Evolutionary conservation across 2,797 vertebrate genomes (phyloP).

Genomic region (Otolemur crassicaudatus): DNA sequence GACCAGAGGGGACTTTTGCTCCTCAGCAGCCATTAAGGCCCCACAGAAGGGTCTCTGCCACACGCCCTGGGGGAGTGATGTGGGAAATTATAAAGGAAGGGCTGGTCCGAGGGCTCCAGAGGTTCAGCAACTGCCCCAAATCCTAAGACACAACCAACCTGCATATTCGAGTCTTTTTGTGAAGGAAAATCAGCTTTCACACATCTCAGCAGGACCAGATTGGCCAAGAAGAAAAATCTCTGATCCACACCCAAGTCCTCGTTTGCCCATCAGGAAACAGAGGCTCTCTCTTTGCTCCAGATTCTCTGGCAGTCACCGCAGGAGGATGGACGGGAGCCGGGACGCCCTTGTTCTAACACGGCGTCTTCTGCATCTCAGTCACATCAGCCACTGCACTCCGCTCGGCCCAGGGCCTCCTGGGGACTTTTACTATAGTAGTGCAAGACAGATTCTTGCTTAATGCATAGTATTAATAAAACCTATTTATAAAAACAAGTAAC

Average conservation of each 20-base stretch:
- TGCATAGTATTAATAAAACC: background rate
- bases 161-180: background rate
- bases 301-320: background rate
- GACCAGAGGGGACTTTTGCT: background rate
- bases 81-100: background rate
- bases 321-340: fast-evolving
- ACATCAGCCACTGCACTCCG: fast-evolving
- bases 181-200: too few relatives aligned
- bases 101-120: too few relatives aligned
- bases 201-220: background rate
- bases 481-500: background rate
- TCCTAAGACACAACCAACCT: background rate
- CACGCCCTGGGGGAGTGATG: background rate
- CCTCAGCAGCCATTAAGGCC: background rate
- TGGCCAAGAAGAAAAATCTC: background rate
- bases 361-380: background rate
- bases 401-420: fast-evolving
- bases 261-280: background rate
- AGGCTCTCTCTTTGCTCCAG: fast-evolving
- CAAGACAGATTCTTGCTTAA: background rate
- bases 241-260: background rate
- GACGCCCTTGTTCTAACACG: too few relatives aligned
- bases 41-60: background rate
- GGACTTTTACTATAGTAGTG: background rate
- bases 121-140: background rate